phyloP scores from a whole-genome alignment of 1,140 invertebrate species.

The Campoletis sonorensis region DNA sequence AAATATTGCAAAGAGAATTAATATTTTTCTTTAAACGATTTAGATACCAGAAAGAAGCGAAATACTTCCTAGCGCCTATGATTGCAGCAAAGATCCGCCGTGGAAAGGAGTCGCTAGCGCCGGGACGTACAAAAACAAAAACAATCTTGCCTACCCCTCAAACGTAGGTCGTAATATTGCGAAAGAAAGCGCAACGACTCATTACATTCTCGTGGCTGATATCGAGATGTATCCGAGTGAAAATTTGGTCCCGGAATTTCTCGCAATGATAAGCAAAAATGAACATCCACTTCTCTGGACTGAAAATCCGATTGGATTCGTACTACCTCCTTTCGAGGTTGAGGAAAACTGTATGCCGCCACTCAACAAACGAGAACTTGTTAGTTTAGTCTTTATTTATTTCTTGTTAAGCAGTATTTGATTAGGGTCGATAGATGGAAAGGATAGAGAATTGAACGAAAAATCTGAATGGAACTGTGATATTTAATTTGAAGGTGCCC shows the following conservation, averaged over 20 bases:
- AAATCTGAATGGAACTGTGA: too few relatives aligned
- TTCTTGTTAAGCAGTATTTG: too few relatives aligned
- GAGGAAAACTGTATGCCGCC: conserved; percentile 84
- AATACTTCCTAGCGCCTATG: conserved; percentile 80
- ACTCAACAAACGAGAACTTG: conserved; percentile 84
- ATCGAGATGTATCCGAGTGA: conserved; percentile 93
- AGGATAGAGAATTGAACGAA: too few relatives aligned
- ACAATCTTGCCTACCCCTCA: conserved; percentile 90
- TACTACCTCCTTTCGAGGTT: conserved; percentile 90
- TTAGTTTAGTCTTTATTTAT: conserved; percentile 55
- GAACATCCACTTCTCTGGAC: conserved; percentile 81
- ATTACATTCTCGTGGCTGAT: conserved; percentile 91
- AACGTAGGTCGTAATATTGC: conserved; percentile 93
- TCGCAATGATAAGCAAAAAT: conserved; percentile 87
- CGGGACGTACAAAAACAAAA: conserved; percentile 86
- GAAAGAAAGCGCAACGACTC: conserved; percentile 86
- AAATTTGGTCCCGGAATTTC: conserved; percentile 84
- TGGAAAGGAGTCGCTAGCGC: conserved; percentile 80
- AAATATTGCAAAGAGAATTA: too few relatives aligned
- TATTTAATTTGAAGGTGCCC: too few relatives aligned
- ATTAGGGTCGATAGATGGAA: too few relatives aligned
- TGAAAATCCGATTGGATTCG: conserved; percentile 86
- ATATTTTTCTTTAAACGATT: conserved; percentile 7
- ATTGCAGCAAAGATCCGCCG: conserved; percentile 83
- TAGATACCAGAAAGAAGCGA: conserved; percentile 82